Percentiles rank a stretch among this genome's conserved stretches.
phyloP scores from a whole-genome alignment of 2,888 invertebrate species.

The Cerastis leucographa region DNA sequence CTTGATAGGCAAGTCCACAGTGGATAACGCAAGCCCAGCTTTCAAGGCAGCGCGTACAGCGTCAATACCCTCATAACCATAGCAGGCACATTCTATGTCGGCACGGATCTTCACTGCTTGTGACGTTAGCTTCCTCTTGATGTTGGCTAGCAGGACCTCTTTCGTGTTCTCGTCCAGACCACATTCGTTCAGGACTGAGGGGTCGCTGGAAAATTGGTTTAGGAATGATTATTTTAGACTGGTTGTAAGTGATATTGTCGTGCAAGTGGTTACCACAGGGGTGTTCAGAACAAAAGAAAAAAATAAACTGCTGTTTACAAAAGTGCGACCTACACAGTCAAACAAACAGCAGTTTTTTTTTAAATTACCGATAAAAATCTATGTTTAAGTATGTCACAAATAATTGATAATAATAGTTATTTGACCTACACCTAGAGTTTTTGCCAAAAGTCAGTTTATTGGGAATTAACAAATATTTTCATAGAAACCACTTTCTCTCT shows the following conservation, averaged over 20 bases:
- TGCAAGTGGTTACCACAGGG: neutral
- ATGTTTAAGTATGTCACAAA: neutral
- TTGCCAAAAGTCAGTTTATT: neutral
- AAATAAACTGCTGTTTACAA: neutral
- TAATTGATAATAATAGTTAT: neutral
- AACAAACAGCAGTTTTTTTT: neutral
- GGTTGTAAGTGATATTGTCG: neutral
- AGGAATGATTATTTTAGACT: neutral
- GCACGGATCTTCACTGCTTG: conserved; percentile 92
- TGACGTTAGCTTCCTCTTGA: conserved; percentile 98
- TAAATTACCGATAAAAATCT: neutral
- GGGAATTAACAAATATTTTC: neutral
- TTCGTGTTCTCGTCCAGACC: conserved; percentile 97
- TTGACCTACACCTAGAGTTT: neutral
- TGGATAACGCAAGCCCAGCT: conserved; percentile 97
- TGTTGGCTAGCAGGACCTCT: conserved; percentile 97
- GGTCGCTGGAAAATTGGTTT: conserved; percentile 93
- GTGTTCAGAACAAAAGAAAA: neutral
- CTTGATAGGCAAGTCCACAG: conserved; percentile 98
- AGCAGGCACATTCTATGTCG: conserved; percentile 87
- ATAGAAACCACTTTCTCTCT: neutral
- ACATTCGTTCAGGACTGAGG: conserved; percentile 98
- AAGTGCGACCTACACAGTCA: neutral
- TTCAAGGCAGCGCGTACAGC: conserved; percentile 98
- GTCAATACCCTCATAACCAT: conserved; percentile 98